phyloP scores from a whole-genome alignment of 2,113 vertebrate genomes.

The Hippocampus barbouri region DNA sequence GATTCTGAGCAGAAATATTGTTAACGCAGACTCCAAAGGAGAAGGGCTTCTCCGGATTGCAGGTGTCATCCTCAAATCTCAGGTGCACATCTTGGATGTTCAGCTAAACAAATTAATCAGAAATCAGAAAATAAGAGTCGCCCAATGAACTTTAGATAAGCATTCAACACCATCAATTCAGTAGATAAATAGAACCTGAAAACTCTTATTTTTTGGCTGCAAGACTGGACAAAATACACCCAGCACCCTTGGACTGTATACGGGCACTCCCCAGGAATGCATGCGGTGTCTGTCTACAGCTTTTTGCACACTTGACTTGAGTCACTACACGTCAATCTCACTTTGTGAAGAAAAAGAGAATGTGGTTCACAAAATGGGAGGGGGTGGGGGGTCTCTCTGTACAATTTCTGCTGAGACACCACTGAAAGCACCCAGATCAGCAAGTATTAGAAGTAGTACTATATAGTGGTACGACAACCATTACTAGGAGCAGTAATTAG shows the following conservation, averaged over 20 bases:
- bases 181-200: too few species aligned
- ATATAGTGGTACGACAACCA: too few species aligned
- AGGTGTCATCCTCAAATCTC: conserved; percentile 90
- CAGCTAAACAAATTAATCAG: conserved; percentile 68
- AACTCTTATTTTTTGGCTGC: too few species aligned
- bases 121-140: conserved; percentile 2
- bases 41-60: conserved; percentile 81
- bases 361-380: too few species aligned
- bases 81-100: conserved; percentile 95
- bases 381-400: not conserved
- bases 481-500: not conserved
- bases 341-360: too few species aligned
- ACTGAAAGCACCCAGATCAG: not conserved
- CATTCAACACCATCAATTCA: too few species aligned
- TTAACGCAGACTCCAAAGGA: conserved; percentile 93
- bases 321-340: too few species aligned
- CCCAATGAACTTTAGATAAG: not conserved
- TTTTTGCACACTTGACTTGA: too few species aligned
- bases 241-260: too few species aligned
- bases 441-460: not conserved
- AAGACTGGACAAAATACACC: too few species aligned
- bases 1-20: conserved; percentile 91
- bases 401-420: not conserved
- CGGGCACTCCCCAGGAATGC: too few species aligned
- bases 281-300: too few species aligned